These are phyloP conservation scores for Cavia aperea DNA, from an alignment of 2,113 vertebrate species.

Conservation along the genomic window DNA sequence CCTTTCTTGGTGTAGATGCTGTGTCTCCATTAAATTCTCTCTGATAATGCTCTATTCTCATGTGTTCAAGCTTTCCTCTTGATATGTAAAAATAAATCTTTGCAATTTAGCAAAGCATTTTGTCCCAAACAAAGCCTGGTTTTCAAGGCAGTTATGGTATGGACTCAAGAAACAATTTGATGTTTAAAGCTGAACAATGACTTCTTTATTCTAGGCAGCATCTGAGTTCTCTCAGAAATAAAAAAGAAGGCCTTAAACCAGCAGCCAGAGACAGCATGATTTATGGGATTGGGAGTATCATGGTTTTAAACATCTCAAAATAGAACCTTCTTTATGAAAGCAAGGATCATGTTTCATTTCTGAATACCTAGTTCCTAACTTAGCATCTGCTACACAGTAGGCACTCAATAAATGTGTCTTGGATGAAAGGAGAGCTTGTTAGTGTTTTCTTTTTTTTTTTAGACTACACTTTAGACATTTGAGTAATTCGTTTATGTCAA, in stretches of 20 bases:
- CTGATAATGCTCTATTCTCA: not conserved
- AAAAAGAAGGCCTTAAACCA: slow-evolving; percentile 30
- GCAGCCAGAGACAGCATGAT: slow-evolving; percentile 42
- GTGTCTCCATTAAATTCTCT: not conserved
- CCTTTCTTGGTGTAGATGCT: not conserved
- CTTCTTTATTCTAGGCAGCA: slow-evolving; percentile 47
- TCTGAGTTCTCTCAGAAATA: slow-evolving; percentile 25
- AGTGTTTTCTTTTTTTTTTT: not conserved
- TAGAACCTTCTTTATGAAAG: slow-evolving; percentile 34
- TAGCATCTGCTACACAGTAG: not conserved
- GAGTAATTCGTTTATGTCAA: not conserved
- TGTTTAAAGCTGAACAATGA: slow-evolving; percentile 45
- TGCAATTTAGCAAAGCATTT: slow-evolving; percentile 18
- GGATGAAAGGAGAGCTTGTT: not conserved
- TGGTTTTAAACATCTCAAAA: slow-evolving; percentile 49
- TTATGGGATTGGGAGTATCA: slow-evolving; percentile 31
- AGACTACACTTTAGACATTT: not conserved
- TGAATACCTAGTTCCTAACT: not conserved
- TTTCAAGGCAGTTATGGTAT: not conserved
- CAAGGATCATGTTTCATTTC: not conserved
- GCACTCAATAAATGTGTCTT: not conserved
- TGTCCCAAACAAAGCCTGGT: slow-evolving; percentile 2
- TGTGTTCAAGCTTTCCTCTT: not conserved
- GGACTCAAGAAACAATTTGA: slow-evolving; percentile 17
- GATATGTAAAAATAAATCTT: not conserved